phyloP scores from a whole-genome alignment of 2,797 vertebrate species.

The Pyrocephalus nanus region DNA sequence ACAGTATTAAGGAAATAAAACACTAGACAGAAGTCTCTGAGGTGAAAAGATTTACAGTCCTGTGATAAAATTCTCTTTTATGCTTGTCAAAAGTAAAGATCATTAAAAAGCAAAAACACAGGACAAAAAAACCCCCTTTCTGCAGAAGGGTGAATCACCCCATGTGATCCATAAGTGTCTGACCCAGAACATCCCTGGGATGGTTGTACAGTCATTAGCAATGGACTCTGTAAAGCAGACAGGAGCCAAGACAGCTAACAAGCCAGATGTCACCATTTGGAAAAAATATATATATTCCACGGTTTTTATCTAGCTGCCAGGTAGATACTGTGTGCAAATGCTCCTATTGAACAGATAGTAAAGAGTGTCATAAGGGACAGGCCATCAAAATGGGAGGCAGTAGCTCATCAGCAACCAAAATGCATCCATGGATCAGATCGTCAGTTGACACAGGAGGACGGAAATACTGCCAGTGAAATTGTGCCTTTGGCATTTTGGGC shows the following conservation, averaged over 20 bases:
- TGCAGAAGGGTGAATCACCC: not conserved
- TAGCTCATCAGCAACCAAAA: not conserved
- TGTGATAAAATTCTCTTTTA: not conserved
- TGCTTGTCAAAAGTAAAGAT: not conserved
- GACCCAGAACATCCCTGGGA: conserved; percentile 18
- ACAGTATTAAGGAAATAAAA: not conserved
- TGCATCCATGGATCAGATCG: not conserved
- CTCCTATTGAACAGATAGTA: not conserved
- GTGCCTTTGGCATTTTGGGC: not conserved
- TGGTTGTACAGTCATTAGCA: conserved; percentile 20
- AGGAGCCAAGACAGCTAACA: conserved; percentile 43
- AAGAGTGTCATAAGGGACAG: not conserved
- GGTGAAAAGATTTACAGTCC: not conserved
- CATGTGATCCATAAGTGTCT: not conserved
- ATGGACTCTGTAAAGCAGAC: not conserved
- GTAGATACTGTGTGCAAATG: conserved; percentile 10
- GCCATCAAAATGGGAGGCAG: not conserved
- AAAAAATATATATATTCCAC: not conserved
- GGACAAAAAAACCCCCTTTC: not conserved
- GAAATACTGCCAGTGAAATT: not conserved
- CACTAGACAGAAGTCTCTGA: not conserved
- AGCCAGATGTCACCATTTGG: conserved; percentile 45
- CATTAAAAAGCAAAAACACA: not conserved
- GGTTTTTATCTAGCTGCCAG: conserved; percentile 33
- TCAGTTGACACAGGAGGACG: not conserved